Evolutionary conservation across 2,113 vertebrate genomes (phyloP).

Genomic region (Tetrao urogallus): DNA sequence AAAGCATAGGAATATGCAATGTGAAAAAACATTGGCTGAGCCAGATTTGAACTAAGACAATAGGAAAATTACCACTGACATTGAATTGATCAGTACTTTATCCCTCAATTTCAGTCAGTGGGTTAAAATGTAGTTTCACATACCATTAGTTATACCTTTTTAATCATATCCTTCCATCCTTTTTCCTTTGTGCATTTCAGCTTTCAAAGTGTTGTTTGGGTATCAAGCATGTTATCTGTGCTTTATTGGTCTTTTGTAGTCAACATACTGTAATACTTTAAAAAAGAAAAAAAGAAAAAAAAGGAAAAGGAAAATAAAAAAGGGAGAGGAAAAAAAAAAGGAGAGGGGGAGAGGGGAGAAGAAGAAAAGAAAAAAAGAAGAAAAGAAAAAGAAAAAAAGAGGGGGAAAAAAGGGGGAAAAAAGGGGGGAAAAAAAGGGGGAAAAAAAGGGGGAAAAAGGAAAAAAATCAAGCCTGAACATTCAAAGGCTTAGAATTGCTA

Average conservation of each 20-base stretch:
- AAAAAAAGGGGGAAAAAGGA: too few relatives aligned
- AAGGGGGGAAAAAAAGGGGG: too few relatives aligned
- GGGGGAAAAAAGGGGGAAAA: too few relatives aligned
- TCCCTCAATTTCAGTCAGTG: neutral
- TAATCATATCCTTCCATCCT: neutral
- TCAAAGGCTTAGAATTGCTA: neutral
- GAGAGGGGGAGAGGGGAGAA: too few relatives aligned
- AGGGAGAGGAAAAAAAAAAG: too few relatives aligned
- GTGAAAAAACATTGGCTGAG: neutral
- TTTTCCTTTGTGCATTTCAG: neutral
- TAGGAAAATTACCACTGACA: neutral
- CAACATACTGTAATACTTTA: neutral
- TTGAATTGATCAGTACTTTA: neutral
- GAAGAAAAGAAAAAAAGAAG: too few relatives aligned
- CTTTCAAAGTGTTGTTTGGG: neutral
- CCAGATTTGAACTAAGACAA: neutral
- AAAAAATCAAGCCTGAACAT: neutral
- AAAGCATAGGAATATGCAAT: neutral
- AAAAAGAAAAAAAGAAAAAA: neutral
- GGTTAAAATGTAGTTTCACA: neutral
- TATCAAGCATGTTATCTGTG: neutral
- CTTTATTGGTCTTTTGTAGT: neutral
- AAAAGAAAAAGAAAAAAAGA: neutral
- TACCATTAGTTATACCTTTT: neutral
- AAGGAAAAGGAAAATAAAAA: too few relatives aligned